Percentiles rank a stretch among this genome's conserved stretches.
These are phyloP conservation scores for Drosophila melanosoma DNA, from an alignment of 2,888 invertebrate species.

Conservation along the genomic window DNA sequence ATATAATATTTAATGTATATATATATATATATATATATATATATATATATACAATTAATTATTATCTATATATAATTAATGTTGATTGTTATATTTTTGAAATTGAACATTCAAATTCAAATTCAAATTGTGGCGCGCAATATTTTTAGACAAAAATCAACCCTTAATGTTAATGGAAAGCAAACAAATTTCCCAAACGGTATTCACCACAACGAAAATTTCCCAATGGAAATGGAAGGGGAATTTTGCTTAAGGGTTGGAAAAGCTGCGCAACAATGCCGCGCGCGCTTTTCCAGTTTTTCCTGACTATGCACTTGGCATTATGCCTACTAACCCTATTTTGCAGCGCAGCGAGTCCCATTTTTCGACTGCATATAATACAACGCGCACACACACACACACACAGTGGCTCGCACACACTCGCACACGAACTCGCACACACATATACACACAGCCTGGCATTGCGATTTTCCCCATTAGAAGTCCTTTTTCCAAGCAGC, in stretches of 20 bases:
- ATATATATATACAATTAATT: background rate
- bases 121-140: slow-evolving; percentile 10
- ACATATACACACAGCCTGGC: slow-evolving; percentile 17
- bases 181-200: slow-evolving; percentile 6
- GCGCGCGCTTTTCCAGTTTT: slow-evolving; percentile 75
- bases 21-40: background rate
- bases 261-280: slow-evolving; percentile 74
- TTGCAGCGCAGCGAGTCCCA: slow-evolving; percentile 84
- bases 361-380: slow-evolving; percentile 73
- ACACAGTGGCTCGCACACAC: slow-evolving; percentile 16
- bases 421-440: background rate
- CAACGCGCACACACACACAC: slow-evolving; percentile 17
- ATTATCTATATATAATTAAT: no score
- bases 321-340: slow-evolving; percentile 85
- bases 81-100: background rate
- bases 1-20: no score
- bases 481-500: slow-evolving; percentile 61
- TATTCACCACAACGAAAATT: slow-evolving; percentile 26
- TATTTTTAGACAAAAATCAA: slow-evolving; percentile 10
- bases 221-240: slow-evolving; percentile 51
- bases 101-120: fast-evolving
- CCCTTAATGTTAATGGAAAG: slow-evolving; percentile 5
- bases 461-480: slow-evolving; percentile 66
- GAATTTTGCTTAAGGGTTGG: slow-evolving; percentile 74
- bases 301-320: slow-evolving; percentile 85